Conservation (phyloP, 2,113 vertebrate genomes). For the Willisornis vidua region DNA sequence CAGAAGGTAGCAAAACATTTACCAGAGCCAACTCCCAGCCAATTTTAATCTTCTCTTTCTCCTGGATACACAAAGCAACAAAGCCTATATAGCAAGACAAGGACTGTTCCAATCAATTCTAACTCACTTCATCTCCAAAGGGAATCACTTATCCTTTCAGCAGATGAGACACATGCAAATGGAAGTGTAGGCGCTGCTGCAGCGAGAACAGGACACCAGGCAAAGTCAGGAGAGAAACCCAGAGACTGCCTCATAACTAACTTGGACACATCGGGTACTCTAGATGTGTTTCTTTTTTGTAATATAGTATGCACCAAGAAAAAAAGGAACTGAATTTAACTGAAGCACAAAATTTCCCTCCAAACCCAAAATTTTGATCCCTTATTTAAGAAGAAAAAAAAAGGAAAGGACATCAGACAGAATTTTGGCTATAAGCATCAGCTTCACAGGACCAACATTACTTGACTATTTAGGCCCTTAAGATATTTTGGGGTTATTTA, state of each 20-base stretch:
- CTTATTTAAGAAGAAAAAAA: not conserved
- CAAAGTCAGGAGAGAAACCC: not conserved
- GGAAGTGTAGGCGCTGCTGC: not conserved
- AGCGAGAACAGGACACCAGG: not conserved
- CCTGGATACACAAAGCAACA: not conserved
- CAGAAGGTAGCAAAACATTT: not conserved
- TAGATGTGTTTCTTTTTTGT: not conserved
- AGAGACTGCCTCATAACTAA: not conserved
- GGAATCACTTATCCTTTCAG: not conserved
- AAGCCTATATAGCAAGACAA: not conserved
- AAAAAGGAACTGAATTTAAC: not conserved
- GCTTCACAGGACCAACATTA: not conserved
- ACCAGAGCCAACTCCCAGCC: not conserved
- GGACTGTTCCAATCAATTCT: not conserved
- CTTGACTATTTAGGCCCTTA: not conserved
- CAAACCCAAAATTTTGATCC: not conserved
- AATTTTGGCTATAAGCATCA: not conserved
- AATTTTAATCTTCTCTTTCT: not conserved
- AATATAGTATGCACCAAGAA: not conserved
- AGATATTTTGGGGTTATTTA: not conserved
- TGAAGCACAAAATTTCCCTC: not conserved
- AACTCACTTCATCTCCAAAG: not conserved
- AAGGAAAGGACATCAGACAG: accelerated
- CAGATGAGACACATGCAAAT: not conserved
- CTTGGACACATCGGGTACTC: not conserved